Evolutionary conservation across 2,113 vertebrate genomes (phyloP).

Genomic region (Melanocharis versteri): DNA sequence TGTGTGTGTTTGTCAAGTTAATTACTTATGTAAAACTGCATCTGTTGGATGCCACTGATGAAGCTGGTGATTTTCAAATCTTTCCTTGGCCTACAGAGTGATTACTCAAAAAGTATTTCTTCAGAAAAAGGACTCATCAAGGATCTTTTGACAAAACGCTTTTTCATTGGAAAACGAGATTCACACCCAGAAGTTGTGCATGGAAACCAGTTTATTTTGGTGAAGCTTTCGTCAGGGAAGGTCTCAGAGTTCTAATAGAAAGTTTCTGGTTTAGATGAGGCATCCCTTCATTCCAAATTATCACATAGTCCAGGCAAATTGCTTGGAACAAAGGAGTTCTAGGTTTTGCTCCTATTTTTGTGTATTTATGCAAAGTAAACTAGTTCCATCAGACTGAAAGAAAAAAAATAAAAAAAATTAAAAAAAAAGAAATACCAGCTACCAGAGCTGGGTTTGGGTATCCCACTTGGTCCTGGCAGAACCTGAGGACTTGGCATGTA

Average conservation of each 20-base stretch:
- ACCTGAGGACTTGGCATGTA: not conserved
- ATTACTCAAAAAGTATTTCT: not conserved
- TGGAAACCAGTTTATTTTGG: not conserved
- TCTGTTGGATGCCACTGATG: conserved; percentile 21
- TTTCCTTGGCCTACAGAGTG: not conserved
- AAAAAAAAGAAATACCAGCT: not conserved
- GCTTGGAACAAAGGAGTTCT: not conserved
- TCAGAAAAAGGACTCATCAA: conserved; percentile 4
- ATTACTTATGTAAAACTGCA: not conserved
- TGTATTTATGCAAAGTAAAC: not conserved
- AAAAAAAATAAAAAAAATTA: not conserved
- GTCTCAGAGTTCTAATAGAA: not conserved
- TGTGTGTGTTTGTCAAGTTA: not conserved
- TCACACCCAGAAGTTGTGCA: not conserved
- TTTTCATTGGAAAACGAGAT: not conserved
- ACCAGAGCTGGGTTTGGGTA: not conserved
- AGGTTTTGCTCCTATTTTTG: not conserved
- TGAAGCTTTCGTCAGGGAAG: not conserved
- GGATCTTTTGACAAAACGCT: not conserved
- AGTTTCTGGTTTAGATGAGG: not conserved
- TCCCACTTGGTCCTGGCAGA: not conserved
- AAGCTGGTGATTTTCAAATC: not conserved
- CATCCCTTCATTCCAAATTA: not conserved
- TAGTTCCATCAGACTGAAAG: not conserved
- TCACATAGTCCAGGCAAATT: not conserved